Base-by-base conservation (phyloP, 2,113 vertebrate genomes). In the Tachuris rubrigastra region DNA sequence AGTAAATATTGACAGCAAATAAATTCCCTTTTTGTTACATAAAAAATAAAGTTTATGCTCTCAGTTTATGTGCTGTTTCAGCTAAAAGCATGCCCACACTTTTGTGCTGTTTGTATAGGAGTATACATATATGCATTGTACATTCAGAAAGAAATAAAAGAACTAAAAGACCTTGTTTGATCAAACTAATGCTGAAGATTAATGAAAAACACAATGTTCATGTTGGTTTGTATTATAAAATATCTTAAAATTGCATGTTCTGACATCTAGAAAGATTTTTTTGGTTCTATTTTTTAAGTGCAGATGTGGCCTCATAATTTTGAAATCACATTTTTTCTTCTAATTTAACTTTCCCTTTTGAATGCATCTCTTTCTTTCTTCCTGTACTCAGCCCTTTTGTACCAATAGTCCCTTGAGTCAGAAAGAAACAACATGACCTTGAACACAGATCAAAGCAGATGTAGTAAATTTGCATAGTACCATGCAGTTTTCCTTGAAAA, bases 381-480 rank as follows among this genome's bases (percentile, higher is more conserved):
- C 15, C 83, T 65, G 11, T 55, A 72, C 31, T 90, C 80, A 91
- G 65, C 56, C 75, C 7, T 92, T 97, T 94, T 85, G 22, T 75
- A 85, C 52, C 33, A 74, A 9, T 53, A 84, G 41, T 94, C 84
- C 77, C 87, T 50, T 21, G 94, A 91, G 89, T 74, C 33, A 75
- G 77, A 93, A 90, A 92, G 86, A 78, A 68, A 19, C 68, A 91
- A 46, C 84, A 72, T 65, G 80, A 97, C 95, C 94, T 96, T 95
- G 86, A 96, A 78, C 65, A 89, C 4, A 60, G 56, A 87, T 81
- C 94, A 85, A 55, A 42, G 25, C 39, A 74, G 44, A 89, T 85
- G 60, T 44, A 89, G 73, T 87, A 78, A 92, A 96, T 95, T 95
- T 95, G 63, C 89, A 95, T 92, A 95, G 75, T 30, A 89, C 71